phyloP scores from a whole-genome alignment of 2,113 vertebrate genomes.

The Ptyas mucosa region DNA sequence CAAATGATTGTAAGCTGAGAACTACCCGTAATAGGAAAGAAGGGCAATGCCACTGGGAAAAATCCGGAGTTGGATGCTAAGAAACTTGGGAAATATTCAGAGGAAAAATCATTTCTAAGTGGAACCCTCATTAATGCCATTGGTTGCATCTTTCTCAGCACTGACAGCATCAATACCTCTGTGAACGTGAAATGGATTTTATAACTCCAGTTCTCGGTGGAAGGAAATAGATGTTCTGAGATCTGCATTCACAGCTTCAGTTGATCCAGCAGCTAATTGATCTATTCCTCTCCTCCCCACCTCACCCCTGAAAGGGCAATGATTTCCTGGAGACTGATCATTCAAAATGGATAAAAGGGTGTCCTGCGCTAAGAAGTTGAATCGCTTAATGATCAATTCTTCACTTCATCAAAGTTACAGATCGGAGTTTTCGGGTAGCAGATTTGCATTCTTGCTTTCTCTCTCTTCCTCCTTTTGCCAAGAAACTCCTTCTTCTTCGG shows the following conservation, averaged over 20 bases:
- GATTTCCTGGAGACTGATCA: conserved; percentile 28
- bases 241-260: background rate
- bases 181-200: background rate
- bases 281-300: conserved; percentile 23
- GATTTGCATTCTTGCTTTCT: conserved; percentile 3
- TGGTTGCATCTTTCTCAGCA: too few species aligned
- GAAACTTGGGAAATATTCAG: background rate
- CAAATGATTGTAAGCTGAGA: background rate
- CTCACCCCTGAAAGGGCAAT: background rate
- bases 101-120: background rate
- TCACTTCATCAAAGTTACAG: conserved; percentile 2
- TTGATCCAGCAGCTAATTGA: conserved; percentile 27
- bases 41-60: background rate
- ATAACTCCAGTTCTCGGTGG: too few species aligned
- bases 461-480: background rate
- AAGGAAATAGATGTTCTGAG: background rate
- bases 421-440: background rate
- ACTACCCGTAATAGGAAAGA: background rate
- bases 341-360: conserved; percentile 6
- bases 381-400: conserved; percentile 4
- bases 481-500: background rate
- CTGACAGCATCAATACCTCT: background rate
- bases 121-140: background rate
- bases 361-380: background rate
- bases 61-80: background rate